Base-by-base conservation (phyloP, 92 coral and sea anemone genomes). In the Ricordea florida region DNA sequence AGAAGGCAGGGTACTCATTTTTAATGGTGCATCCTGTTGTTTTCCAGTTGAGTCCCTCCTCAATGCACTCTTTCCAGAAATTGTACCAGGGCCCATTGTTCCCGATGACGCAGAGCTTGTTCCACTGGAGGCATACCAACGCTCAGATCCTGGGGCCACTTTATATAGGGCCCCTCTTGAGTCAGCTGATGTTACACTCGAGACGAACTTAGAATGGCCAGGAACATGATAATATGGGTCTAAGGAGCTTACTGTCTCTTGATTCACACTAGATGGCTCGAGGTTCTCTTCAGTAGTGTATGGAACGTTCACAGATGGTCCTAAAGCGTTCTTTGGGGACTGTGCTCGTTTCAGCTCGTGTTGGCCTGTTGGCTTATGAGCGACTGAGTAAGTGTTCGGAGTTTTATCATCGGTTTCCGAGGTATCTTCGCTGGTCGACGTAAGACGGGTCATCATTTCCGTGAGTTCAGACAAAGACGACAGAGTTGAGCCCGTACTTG, bases 381-480 rank as follows among this genome's bases (percentile, higher is more conserved):
- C 20, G 60, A 27, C 3, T 26, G 36, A 26, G 17, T 36, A 32
- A 10, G 14, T 26, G 15, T 2, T 51, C 16, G 15, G n/a, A 5
- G 63, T 35, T 8, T 38, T 69, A 36, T 36, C 30, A 5, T 60
- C 89, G 22, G 72, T 18, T 20, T n/a, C n/a, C n/a, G n/a, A n/a
- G n/a, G n/a, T n/a, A n/a, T 73, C 90, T 23, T 85, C 90, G 62
- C 85, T 78, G 3, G 85, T 78, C 0, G 90, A 85, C 11, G 82
- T 85, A 18, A 85, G 49, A 21, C 72, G 56, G 17, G 86, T 71
- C 81, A 85, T 79, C 91, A 52, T 79, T 34, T 85, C 91, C 3
- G 80, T 72, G n/a, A 85, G 72, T 42, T 85, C 91, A 0, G 90
- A 85, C 37, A 85, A 30, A 5, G 85, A 61, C 0, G 90, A 58